A percentile compares a stretch with the other conserved stretches of the same genome.
Conservation (phyloP, 53 echinoderm and acorn worm species). For the Paracentrotus lividus region DNA sequence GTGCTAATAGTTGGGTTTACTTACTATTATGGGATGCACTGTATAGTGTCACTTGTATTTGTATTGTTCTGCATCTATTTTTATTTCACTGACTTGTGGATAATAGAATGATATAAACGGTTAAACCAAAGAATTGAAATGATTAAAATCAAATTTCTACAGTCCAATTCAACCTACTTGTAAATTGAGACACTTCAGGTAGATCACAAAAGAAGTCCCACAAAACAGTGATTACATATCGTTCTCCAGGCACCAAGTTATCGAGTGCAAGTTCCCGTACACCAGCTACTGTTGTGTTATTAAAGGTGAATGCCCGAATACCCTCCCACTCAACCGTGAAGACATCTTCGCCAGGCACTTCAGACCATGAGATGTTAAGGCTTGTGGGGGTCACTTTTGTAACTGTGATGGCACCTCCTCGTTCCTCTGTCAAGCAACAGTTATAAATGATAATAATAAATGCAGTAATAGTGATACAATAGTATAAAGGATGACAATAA, state of each 20-base stretch:
- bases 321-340: background rate
- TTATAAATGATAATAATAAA: too few species aligned
- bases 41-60: too few species aligned
- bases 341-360: background rate
- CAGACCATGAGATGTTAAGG: constrained; percentile 46
- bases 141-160: too few species aligned
- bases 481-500: too few species aligned
- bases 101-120: too few species aligned
- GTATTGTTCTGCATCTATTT: too few species aligned
- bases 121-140: too few species aligned
- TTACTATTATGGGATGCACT: too few species aligned
- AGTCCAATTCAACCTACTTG: constrained; percentile 32
- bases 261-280: background rate
- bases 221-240: background rate
- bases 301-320: background rate
- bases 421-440: constrained; percentile 30
- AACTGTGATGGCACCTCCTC: constrained; percentile 39
- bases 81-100: too few species aligned
- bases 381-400: background rate
- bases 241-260: background rate
- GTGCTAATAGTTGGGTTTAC: too few species aligned
- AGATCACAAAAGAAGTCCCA: constrained; percentile 53
- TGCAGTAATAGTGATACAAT: too few species aligned
- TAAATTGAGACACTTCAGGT: background rate
- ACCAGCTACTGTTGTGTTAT: constrained; percentile 19